phyloP scores from a whole-genome alignment of 2,113 vertebrate genomes.

The human region GRCh38 chr4:65001501-65002000 shows the following conservation, averaged over 20 bases:
- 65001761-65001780: neutral
- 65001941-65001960: neutral
- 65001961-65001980: neutral
- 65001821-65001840: neutral
- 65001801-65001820: neutral
- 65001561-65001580: neutral
- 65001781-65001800: neutral
- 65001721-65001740: neutral
- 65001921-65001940: neutral
- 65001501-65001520: neutral
- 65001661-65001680: accelerated
- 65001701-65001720: neutral
- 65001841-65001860: neutral
- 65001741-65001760: accelerated
- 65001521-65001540: neutral
- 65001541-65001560: too few relatives aligned
- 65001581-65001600: neutral
- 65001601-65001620: neutral
- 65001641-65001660: neutral
- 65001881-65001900: neutral
- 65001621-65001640: neutral
- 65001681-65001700: neutral
- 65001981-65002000: neutral
- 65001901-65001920: neutral
- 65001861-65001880: neutral